Percentiles rank a stretch among this genome's conserved stretches.
Evolutionary conservation across 1,140 invertebrate species (phyloP).

Genomic region (Meloidogyne exigua): DNA sequence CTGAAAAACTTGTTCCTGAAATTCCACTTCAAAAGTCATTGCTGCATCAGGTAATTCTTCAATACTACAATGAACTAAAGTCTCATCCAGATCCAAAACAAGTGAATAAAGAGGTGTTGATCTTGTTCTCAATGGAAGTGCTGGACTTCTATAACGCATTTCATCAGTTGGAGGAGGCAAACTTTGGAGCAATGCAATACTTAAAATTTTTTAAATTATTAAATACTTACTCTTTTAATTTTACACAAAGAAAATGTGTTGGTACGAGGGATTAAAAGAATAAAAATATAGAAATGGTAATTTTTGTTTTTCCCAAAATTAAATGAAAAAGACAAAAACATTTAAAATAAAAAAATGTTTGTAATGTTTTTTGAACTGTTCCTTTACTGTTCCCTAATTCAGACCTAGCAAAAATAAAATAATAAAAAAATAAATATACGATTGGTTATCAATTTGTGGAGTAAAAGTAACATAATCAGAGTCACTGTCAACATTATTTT

Average conservation of each 20-base stretch:
- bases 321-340: too few species aligned
- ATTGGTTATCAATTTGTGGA: background rate
- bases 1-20: conserved; percentile 83
- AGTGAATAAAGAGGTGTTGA: conserved; percentile 89
- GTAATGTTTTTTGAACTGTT: too few species aligned
- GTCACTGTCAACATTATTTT: background rate
- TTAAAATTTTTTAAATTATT: conserved; percentile 28
- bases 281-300: too few species aligned
- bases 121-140: conserved; percentile 84
- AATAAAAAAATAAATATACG: too few species aligned
- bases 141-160: conserved; percentile 80
- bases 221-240: too few species aligned
- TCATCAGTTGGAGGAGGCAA: conserved; percentile 83
- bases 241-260: too few species aligned
- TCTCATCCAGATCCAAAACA: conserved; percentile 87
- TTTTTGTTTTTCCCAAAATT: too few species aligned
- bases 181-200: conserved; percentile 73
- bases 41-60: conserved; percentile 85
- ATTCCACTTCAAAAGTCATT: conserved; percentile 85
- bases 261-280: too few species aligned
- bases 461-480: background rate
- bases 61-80: conserved; percentile 88
- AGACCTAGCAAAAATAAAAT: too few species aligned
- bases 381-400: too few species aligned
- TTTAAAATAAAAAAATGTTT: background rate